Conservation (phyloP, 2,113 vertebrate genomes). For the Podarcis cretensis region DNA sequence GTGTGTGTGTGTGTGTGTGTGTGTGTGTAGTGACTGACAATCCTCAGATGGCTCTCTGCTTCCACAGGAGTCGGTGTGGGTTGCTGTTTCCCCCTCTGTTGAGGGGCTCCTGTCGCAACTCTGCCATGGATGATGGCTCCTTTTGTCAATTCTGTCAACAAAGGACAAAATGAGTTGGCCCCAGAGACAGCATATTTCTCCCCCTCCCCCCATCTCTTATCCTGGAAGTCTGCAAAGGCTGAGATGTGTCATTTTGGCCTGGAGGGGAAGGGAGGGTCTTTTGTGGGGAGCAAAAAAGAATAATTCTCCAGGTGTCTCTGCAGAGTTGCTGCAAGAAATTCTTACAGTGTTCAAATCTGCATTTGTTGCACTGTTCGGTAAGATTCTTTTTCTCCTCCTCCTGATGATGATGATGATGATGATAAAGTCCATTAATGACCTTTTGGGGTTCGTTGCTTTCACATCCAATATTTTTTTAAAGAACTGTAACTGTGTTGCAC, state of each 20-base stretch:
- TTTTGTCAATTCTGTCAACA: not conserved
- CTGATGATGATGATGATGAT: too few relatives aligned
- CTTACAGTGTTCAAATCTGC: too few relatives aligned
- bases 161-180: not conserved
- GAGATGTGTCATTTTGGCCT: not conserved
- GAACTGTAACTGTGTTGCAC: not conserved
- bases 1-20: too few relatives aligned
- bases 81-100: not conserved
- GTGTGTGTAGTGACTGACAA: not conserved
- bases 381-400: not conserved
- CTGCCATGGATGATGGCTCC: not conserved
- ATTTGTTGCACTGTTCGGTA: not conserved
- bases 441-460: not conserved
- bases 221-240: not conserved
- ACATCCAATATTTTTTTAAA: not conserved
- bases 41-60: not conserved
- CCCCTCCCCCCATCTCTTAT: too few relatives aligned
- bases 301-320: not conserved
- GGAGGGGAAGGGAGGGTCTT: not conserved
- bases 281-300: not conserved
- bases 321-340: not conserved
- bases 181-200: not conserved
- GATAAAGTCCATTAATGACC: too few relatives aligned
- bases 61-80: not conserved
- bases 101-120: not conserved